Conservation (phyloP, 2,113 vertebrate species). For the Megalops atlanticus region DNA sequence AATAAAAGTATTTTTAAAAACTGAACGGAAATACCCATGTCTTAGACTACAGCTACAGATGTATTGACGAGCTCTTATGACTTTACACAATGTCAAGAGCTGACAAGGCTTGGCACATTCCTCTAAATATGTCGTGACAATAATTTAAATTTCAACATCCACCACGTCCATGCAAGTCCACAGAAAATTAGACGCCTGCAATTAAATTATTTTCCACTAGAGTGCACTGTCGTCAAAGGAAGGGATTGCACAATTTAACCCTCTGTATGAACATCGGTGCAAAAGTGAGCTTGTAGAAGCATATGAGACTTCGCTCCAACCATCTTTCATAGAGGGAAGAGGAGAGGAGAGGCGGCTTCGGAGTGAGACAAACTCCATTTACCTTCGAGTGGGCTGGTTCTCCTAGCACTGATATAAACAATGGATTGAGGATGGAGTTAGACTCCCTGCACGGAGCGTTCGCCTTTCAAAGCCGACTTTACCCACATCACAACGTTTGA, state of each 20-base stretch:
- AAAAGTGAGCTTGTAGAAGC: constrained; percentile 31
- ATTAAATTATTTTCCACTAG: constrained; percentile 17
- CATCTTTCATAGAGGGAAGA: constrained; percentile 18
- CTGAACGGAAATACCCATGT: no score
- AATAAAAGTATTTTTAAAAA: no score
- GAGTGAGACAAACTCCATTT: constrained; percentile 21
- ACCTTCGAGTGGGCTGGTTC: constrained; percentile 24
- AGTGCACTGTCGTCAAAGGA: constrained; percentile 31
- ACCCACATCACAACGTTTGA: constrained; percentile 27
- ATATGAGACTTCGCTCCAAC: constrained; percentile 18
- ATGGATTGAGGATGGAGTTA: constrained; percentile 45
- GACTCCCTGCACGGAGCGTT: constrained; percentile 23
- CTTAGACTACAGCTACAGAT: no score
- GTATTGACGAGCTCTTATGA: no score
- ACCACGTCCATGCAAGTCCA: no score
- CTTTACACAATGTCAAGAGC: not conserved
- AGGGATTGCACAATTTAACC: not conserved
- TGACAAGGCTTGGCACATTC: not conserved
- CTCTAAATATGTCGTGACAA: not conserved
- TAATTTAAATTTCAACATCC: no score
- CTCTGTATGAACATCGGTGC: not conserved
- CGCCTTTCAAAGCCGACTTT: constrained; percentile 13
- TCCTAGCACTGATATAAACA: constrained; percentile 21
- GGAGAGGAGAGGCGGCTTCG: constrained; percentile 15
- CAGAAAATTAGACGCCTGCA: not conserved